Evolutionary conservation across 2,888 invertebrate genomes (phyloP).

Genomic region (Trypoxylon attenuatum): DNA sequence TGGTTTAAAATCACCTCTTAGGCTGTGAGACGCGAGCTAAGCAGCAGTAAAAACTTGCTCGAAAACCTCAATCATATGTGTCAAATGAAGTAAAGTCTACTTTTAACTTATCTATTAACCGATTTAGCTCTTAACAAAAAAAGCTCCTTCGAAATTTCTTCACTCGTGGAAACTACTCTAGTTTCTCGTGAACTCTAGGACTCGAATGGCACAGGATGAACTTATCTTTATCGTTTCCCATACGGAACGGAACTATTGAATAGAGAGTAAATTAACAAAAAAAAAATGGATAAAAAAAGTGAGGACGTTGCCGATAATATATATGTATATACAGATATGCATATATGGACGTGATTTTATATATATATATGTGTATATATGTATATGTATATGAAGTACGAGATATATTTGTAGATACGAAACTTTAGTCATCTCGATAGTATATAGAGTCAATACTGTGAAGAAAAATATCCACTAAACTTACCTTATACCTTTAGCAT

Average conservation of each 20-base stretch:
- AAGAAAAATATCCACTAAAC: constrained; percentile 69
- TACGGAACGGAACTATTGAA: constrained; percentile 22
- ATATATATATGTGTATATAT: constrained; percentile 33
- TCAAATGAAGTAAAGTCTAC: constrained; percentile 70
- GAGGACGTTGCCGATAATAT: constrained; percentile 39
- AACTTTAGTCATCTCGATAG: constrained; percentile 70
- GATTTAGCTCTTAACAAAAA: constrained; percentile 19
- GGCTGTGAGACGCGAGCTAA: constrained; percentile 73
- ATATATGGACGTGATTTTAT: constrained; percentile 20
- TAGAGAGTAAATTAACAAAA: constrained; percentile 15
- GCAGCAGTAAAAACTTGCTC: constrained; percentile 69
- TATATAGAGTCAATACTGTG: constrained; percentile 72
- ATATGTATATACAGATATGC: constrained; percentile 45
- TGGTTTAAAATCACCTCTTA: constrained; percentile 66
- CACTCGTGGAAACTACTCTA: constrained; percentile 29
- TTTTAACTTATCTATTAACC: constrained; percentile 61
- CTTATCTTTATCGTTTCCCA: constrained; percentile 39
- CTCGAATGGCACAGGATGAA: constrained; percentile 17
- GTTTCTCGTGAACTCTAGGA: constrained; percentile 32
- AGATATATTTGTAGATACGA: constrained; percentile 72
- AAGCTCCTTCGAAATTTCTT: constrained; percentile 33
- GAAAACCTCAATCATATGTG: constrained; percentile 73
- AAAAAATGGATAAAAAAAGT: constrained; percentile 3
- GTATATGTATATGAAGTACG: constrained; percentile 50
- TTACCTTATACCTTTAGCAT: constrained; percentile 63